phyloP scores from a whole-genome alignment of 2,113 vertebrate genomes.

The Coptodon bakossiorum region DNA sequence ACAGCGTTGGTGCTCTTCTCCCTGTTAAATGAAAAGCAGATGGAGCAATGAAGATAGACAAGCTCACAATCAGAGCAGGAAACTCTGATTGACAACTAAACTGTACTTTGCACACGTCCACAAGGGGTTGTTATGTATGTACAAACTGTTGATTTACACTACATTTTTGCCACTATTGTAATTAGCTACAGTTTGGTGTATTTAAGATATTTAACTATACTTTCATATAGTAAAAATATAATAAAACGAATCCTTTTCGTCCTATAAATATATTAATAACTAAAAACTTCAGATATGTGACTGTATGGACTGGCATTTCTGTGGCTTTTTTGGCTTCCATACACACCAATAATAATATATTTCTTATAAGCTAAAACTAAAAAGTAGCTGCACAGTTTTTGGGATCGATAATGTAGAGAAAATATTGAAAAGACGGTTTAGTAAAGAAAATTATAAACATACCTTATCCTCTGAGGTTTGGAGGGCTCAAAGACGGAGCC shows the following conservation, averaged over 20 bases:
- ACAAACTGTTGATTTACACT: background rate
- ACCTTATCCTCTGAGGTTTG: slow-evolving; percentile 16
- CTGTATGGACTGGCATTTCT: background rate
- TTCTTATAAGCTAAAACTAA: background rate
- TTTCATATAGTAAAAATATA: background rate
- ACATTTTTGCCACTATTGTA: background rate
- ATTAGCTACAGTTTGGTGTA: background rate
- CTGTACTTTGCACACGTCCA: background rate
- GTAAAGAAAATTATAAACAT: background rate
- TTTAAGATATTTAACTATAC: background rate
- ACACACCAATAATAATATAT: background rate
- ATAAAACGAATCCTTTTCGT: background rate
- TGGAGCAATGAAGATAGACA: background rate
- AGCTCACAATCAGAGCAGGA: background rate
- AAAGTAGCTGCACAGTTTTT: background rate
- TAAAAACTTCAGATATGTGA: background rate
- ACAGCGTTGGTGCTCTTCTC: background rate
- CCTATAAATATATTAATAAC: background rate
- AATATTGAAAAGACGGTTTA: background rate
- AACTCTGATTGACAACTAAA: background rate
- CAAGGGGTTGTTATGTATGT: background rate
- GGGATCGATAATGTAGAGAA: background rate
- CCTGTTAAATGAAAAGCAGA: background rate
- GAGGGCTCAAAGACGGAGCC: slow-evolving; percentile 23
- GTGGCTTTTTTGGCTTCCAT: background rate